phyloP scores from a whole-genome alignment of 1,140 invertebrate species.

The Caenorhabditis inopinata region DNA sequence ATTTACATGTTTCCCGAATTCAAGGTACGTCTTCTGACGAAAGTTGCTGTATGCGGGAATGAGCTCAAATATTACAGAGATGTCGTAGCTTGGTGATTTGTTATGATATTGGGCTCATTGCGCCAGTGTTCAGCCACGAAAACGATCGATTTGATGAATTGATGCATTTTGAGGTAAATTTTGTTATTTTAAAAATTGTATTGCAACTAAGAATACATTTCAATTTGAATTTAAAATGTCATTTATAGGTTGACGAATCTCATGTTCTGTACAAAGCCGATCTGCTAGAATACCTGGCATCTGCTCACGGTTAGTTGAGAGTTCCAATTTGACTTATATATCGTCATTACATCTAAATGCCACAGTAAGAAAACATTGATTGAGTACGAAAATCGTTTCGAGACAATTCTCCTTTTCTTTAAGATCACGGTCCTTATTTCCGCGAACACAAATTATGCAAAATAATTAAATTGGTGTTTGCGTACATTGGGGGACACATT shows the following conservation, averaged over 20 bases:
- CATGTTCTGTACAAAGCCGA: slow-evolving; percentile 43
- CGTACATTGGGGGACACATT: no score
- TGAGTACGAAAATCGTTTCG: no score
- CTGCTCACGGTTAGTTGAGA: slow-evolving; percentile 25
- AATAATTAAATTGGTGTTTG: no score
- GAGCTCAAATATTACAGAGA: slow-evolving; percentile 10
- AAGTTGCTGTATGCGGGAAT: no score
- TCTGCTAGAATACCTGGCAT: slow-evolving; percentile 11
- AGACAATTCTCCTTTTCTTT: no score
- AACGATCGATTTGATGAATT: slow-evolving; percentile 24
- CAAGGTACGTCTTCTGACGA: slow-evolving; percentile 15
- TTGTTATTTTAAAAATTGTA: not conserved
- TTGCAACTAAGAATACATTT: not conserved
- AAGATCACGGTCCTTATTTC: no score
- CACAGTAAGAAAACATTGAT: no score
- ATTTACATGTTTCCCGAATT: slow-evolving; percentile 41
- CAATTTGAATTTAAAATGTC: not conserved
- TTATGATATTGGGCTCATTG: slow-evolving; percentile 39
- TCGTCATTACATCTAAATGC: no score
- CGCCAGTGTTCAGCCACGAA: slow-evolving; percentile 35
- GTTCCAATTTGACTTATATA: no score
- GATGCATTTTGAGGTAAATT: not conserved
- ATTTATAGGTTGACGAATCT: slow-evolving; percentile 22
- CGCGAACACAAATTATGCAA: no score
- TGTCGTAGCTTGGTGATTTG: slow-evolving; percentile 29